Evolutionary conservation across 1,140 invertebrate species (phyloP).

Genomic region (Drosophila sulfurigaster): DNA sequence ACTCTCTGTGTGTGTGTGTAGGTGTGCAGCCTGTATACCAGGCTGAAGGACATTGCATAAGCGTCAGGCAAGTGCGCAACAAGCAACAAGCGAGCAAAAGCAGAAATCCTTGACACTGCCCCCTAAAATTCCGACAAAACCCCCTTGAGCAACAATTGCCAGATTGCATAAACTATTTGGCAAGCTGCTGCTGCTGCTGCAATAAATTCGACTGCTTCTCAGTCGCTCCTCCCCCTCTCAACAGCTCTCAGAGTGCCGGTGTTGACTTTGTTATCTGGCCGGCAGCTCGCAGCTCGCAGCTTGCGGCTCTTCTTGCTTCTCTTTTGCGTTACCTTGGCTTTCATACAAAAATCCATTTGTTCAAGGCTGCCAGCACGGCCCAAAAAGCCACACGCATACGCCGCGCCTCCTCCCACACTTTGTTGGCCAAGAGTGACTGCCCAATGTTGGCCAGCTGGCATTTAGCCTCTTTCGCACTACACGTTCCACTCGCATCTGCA

Average conservation of each 20-base stretch:
- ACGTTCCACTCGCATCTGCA: constrained; percentile 4
- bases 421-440: neutral
- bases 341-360: constrained; percentile 40
- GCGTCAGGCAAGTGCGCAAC: constrained; percentile 64
- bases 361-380: constrained; percentile 28
- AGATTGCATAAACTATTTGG: constrained; percentile 51
- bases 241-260: neutral
- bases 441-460: neutral
- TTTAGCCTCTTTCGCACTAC: neutral
- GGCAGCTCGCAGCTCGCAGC: too few relatives aligned
- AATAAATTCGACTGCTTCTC: constrained; percentile 11
- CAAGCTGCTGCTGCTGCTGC: constrained; percentile 29
- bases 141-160: constrained; percentile 34
- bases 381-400: constrained; percentile 16
- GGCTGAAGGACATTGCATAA: constrained; percentile 75
- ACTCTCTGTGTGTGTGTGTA: constrained; percentile 31
- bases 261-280: constrained; percentile 35
- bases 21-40: constrained; percentile 34
- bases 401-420: neutral
- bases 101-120: constrained; percentile 61
- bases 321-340: constrained; percentile 30
- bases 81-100: constrained; percentile 43
- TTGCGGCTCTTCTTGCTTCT: neutral
- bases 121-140: constrained; percentile 23
- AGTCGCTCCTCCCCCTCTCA: neutral